phyloP scores from a whole-genome alignment of 2,797 vertebrate species.

The Bufotes viridis region DNA sequence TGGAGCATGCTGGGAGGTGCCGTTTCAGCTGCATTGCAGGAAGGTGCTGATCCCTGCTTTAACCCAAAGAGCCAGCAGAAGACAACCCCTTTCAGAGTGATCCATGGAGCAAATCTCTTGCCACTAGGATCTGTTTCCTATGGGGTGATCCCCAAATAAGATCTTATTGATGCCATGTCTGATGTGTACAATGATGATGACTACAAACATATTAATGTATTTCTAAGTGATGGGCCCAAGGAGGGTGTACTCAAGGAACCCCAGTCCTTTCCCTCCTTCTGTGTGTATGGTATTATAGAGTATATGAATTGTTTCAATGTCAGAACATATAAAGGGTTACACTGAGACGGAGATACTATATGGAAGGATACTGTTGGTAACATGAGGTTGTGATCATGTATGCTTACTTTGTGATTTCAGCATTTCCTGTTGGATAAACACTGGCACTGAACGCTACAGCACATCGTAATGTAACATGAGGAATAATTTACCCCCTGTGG shows the following conservation, averaged over 20 bases:
- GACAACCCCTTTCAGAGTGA: not conserved
- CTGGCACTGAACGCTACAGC: not conserved
- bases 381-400: not conserved
- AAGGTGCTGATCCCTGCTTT: no score
- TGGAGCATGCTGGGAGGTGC: no score
- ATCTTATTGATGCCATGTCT: not conserved
- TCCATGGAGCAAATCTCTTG: not conserved
- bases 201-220: not conserved
- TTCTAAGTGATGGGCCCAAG: not conserved
- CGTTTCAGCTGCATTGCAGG: no score
- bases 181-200: not conserved
- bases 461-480: not conserved
- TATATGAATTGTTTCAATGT: not conserved
- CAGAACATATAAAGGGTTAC: not conserved
- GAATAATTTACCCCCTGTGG: slow-evolving; percentile 1
- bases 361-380: not conserved
- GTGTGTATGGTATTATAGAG: not conserved
- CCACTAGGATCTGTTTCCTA: not conserved
- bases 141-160: not conserved
- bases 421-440: not conserved
- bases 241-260: not conserved
- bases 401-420: not conserved
- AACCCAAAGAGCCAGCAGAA: not conserved
- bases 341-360: not conserved
- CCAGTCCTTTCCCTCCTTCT: not conserved